Evolutionary conservation across 2,797 vertebrate species (phyloP).

Genomic region (Manis javanica): DNA sequence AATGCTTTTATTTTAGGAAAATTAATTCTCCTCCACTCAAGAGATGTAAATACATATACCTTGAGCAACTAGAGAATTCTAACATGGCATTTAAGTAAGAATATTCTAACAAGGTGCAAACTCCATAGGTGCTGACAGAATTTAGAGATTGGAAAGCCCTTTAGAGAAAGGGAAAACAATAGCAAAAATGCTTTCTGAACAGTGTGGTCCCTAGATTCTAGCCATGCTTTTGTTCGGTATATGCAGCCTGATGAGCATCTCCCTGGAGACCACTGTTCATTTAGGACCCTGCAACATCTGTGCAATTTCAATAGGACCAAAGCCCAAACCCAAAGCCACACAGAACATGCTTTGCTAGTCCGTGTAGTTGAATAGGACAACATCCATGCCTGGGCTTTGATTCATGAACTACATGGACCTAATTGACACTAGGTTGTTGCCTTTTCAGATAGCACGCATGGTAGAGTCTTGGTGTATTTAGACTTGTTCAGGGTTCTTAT

Average conservation of each 20-base stretch:
- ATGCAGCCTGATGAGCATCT: background rate
- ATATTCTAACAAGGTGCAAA: background rate
- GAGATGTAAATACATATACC: background rate
- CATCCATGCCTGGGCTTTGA: background rate
- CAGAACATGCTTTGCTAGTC: background rate
- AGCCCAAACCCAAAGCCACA: conserved; percentile 15
- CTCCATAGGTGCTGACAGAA: background rate
- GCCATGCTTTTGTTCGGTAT: background rate
- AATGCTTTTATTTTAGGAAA: background rate
- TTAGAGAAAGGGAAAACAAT: background rate
- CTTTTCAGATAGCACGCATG: background rate
- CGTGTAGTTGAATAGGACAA: background rate
- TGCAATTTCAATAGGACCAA: conserved; percentile 40
- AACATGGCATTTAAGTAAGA: background rate
- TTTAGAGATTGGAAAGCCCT: background rate
- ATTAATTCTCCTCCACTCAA: background rate
- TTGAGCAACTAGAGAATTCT: background rate
- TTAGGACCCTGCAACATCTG: conserved; percentile 52
- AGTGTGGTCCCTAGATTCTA: background rate
- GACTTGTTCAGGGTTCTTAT: conserved; percentile 51
- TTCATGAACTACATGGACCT: conserved; percentile 36
- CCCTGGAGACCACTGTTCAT: conserved; percentile 46
- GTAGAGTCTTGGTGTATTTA: conserved; percentile 52
- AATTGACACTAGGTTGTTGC: conserved; percentile 1
- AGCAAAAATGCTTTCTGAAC: background rate